phyloP scores from a whole-genome alignment of 2,797 vertebrate genomes.

The Myiotriccus ornatus region DNA sequence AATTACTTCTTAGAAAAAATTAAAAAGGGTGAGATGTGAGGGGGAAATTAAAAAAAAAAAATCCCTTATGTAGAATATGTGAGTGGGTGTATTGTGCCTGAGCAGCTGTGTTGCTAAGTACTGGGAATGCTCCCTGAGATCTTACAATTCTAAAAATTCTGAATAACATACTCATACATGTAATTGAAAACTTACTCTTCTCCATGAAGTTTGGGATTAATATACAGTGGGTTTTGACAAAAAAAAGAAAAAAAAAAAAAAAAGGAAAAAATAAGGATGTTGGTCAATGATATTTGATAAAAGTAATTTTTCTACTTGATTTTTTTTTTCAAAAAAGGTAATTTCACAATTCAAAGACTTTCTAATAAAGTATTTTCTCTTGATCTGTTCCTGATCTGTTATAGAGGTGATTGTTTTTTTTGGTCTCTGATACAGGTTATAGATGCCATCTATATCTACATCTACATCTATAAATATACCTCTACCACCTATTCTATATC shows the following conservation, averaged over 20 bases:
- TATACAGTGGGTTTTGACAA: not conserved
- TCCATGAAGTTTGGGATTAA: not conserved
- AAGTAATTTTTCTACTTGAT: not conserved
- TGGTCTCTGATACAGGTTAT: not conserved
- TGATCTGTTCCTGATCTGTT: accelerated
- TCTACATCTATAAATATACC: too few relatives aligned
- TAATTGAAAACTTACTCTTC: not conserved
- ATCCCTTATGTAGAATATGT: not conserved
- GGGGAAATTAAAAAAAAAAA: not conserved
- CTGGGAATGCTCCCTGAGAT: not conserved
- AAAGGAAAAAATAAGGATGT: not conserved
- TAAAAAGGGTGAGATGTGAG: not conserved
- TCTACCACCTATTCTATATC: too few relatives aligned
- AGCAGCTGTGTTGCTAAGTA: conserved; percentile 39
- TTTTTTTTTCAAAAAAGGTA: not conserved
- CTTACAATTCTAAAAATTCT: not conserved
- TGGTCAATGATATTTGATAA: not conserved
- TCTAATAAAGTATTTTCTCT: not conserved
- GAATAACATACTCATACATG: not conserved
- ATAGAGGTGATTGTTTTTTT: not conserved
- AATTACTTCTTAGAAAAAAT: conserved; percentile 53
- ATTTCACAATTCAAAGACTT: not conserved
- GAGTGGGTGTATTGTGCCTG: conserved; percentile 45
- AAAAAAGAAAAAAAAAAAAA: not conserved
- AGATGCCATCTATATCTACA: too few relatives aligned